Percentiles rank a stretch among this genome's conserved stretches.
phyloP scores from a whole-genome alignment of 2,113 vertebrate species.

The Pterophyllum scalare region DNA sequence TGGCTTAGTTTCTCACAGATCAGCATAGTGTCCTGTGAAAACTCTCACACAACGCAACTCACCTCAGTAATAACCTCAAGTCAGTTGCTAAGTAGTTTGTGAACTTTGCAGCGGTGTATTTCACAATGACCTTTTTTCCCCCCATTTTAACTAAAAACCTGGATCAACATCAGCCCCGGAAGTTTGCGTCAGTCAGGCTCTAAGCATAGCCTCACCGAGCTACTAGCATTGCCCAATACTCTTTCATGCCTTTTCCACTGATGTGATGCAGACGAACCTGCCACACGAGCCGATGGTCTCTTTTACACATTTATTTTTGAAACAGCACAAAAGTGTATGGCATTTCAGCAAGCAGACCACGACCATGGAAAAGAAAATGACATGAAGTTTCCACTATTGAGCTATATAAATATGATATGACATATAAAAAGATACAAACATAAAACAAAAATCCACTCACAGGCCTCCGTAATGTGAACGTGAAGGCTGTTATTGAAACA shows the following conservation, averaged over 20 bases:
- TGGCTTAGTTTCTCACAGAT: no score
- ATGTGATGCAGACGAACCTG: not conserved
- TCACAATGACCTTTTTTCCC: no score
- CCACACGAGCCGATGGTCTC: not conserved
- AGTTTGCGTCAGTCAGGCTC: no score
- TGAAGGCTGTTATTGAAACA: slow-evolving; percentile 62
- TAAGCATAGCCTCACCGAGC: no score
- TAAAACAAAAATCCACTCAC: slow-evolving; percentile 50
- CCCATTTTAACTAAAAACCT: no score
- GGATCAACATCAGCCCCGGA: no score
- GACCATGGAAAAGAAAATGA: slow-evolving; percentile 78
- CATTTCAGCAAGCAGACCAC: slow-evolving; percentile 84
- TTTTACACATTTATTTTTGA: slow-evolving; percentile 82
- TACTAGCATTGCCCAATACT: no score
- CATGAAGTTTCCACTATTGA: slow-evolving; percentile 72
- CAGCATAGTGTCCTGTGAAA: not conserved
- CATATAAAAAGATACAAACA: slow-evolving; percentile 79
- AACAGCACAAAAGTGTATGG: slow-evolving; percentile 83
- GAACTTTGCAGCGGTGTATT: no score
- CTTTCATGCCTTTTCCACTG: no score
- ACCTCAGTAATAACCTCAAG: no score
- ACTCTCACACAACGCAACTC: not conserved
- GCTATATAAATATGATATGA: slow-evolving; percentile 82
- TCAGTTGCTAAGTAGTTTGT: no score
- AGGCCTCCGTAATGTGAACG: slow-evolving; percentile 51